Evolutionary conservation across 1,140 invertebrate species (phyloP).

Genomic region (Orussus abietinus): DNA sequence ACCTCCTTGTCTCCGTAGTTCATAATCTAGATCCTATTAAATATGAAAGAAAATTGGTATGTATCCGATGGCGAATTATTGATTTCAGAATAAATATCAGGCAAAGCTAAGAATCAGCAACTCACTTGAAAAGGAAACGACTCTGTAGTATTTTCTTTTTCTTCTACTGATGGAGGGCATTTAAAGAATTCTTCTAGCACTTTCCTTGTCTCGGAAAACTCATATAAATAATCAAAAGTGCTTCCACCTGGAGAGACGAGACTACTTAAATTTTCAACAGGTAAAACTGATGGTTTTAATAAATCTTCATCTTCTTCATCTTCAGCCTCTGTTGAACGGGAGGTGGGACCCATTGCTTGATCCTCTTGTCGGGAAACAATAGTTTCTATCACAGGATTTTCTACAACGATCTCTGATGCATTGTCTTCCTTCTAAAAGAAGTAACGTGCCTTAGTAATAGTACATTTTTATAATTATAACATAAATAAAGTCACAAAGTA

Average conservation of each 20-base stretch:
- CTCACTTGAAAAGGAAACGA: constrained; percentile 55
- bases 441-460: constrained; percentile 6
- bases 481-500: constrained; percentile 8
- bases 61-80: too few relatives aligned
- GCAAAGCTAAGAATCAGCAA: constrained; percentile 19
- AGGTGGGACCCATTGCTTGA: constrained; percentile 23
- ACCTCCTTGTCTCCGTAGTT: constrained; percentile 64
- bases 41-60: constrained; percentile 3
- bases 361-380: constrained; percentile 28
- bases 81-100: too few relatives aligned
- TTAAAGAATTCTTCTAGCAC: constrained; percentile 90
- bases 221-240: constrained; percentile 82
- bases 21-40: constrained; percentile 76
- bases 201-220: constrained; percentile 86
- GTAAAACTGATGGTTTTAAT: constrained; percentile 40
- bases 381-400: constrained; percentile 43
- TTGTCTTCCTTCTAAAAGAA: constrained; percentile 38
- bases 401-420: constrained; percentile 37
- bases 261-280: constrained; percentile 44
- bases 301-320: constrained; percentile 37
- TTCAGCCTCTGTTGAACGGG: constrained; percentile 23
- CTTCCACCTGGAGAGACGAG: constrained; percentile 46
- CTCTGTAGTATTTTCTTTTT: constrained; percentile 50
- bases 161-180: constrained; percentile 63
- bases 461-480: background rate